phyloP scores from a whole-genome alignment of 2,113 vertebrate species.

The Brienomyrus longianalis region DNA sequence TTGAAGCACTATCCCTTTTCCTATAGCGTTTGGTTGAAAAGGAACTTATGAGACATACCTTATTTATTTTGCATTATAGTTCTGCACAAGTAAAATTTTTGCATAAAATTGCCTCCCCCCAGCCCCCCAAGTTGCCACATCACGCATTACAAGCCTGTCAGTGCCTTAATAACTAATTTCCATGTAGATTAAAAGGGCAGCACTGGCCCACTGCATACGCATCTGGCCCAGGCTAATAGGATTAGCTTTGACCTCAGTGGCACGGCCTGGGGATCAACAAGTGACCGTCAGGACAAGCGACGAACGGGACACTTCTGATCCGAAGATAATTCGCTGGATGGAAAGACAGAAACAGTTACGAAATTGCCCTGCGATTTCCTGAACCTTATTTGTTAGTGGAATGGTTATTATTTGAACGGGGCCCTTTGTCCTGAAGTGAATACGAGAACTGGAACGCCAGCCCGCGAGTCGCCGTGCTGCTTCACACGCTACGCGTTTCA shows the following conservation, averaged over 20 bases:
- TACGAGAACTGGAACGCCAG: neutral
- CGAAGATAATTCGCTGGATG: neutral
- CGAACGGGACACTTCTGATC: neutral
- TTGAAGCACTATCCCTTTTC: neutral
- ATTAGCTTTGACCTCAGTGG: neutral
- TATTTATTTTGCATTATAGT: neutral
- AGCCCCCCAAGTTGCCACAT: constrained; percentile 10
- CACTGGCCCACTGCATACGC: neutral
- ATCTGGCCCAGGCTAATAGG: neutral
- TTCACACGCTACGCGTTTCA: neutral
- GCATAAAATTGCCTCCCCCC: neutral
- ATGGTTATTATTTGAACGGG: neutral
- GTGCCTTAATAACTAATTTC: constrained; percentile 16
- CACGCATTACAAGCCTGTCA: constrained; percentile 11
- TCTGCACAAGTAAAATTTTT: neutral
- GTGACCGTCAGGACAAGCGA: neutral
- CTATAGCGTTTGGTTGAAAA: neutral
- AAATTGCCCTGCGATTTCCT: neutral
- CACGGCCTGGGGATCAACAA: neutral
- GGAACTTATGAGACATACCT: neutral
- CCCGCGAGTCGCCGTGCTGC: neutral
- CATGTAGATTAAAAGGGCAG: constrained; percentile 12
- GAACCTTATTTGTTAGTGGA: neutral
- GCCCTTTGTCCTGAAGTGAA: neutral
- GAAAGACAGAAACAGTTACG: neutral